A percentile compares a stretch with the other conserved stretches of the same genome.
Conservation (phyloP, 2,888 invertebrate genomes). For the Leptura quadrifasciata region DNA sequence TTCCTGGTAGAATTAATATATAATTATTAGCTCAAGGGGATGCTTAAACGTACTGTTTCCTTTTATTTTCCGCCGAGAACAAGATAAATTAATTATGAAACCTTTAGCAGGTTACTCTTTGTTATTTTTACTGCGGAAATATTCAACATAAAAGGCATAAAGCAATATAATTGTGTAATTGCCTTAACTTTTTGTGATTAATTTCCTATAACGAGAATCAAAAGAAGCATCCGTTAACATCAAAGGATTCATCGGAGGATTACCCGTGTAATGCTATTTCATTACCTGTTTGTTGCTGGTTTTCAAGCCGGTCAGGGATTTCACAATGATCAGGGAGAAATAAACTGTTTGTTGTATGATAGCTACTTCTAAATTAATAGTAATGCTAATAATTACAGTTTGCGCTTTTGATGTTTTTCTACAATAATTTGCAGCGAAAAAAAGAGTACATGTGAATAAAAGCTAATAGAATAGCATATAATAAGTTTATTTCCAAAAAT, state of each 20-base stretch:
- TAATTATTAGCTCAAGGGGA: conserved; percentile 30
- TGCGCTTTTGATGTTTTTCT: too few species aligned
- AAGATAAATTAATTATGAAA: conserved; percentile 26
- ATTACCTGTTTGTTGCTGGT: background rate
- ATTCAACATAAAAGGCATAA: conserved; percentile 24
- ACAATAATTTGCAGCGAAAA: too few species aligned
- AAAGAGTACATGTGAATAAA: too few species aligned
- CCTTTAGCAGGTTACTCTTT: conserved; percentile 20
- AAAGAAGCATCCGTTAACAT: conserved; percentile 25
- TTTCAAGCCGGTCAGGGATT: background rate
- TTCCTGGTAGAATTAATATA: conserved; percentile 18
- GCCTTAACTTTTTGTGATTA: background rate
- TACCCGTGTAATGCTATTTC: conserved; percentile 7
- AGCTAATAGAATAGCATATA: too few species aligned
- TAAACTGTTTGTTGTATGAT: too few species aligned
- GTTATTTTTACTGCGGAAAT: conserved; percentile 12
- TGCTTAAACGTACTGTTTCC: conserved; percentile 14
- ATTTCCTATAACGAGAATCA: conserved; percentile 22
- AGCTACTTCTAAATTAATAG: too few species aligned
- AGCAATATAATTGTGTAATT: conserved; percentile 24
- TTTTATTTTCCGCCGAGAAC: conserved; percentile 8
- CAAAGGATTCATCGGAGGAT: conserved; percentile 21
- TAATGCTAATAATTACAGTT: too few species aligned
- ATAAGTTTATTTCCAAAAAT: too few species aligned
- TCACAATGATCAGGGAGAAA: too few species aligned